Percentiles rank a stretch among this genome's conserved stretches.
These are phyloP conservation scores for Bolinopsis microptera DNA, from an alignment of 37 sponge, comb jelly and placozoan species.

Conservation along the genomic window DNA sequence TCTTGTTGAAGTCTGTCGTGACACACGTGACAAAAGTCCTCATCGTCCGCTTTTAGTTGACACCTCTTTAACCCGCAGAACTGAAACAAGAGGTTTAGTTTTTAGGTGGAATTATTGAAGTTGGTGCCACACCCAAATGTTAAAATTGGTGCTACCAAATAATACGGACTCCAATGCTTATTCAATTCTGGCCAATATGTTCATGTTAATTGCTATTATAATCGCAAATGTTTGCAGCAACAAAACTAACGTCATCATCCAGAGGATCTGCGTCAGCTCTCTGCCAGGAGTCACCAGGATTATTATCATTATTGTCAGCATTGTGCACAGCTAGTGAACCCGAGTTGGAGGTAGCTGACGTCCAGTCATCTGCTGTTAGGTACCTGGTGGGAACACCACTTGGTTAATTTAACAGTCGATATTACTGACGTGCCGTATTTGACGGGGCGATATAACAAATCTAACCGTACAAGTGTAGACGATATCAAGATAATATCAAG, in stretches of 20 bases:
- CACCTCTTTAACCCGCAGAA: constrained; percentile 48
- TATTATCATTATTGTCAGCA: neutral
- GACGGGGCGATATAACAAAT: too few relatives aligned
- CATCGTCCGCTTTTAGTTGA: neutral
- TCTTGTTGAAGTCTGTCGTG: constrained; percentile 53
- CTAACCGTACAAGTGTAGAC: too few relatives aligned
- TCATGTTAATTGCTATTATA: too few relatives aligned
- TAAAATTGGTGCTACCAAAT: too few relatives aligned
- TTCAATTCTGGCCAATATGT: too few relatives aligned
- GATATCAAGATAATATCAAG: neutral
- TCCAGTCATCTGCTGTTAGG: neutral
- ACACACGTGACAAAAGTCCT: constrained; percentile 28
- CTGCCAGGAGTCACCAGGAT: neutral
- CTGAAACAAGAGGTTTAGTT: neutral
- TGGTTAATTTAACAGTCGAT: too few relatives aligned
- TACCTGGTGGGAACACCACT: too few relatives aligned
- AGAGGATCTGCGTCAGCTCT: neutral
- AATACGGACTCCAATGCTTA: too few relatives aligned
- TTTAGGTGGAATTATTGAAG: too few relatives aligned
- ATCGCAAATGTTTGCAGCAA: too few relatives aligned
- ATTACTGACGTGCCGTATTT: too few relatives aligned
- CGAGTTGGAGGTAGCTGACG: neutral
- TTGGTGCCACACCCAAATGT: too few relatives aligned
- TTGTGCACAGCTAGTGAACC: neutral
- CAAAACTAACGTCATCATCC: neutral